These are phyloP conservation scores for Silurus meridionalis DNA, from an alignment of 2,113 vertebrate genomes.

Conservation along the genomic window DNA sequence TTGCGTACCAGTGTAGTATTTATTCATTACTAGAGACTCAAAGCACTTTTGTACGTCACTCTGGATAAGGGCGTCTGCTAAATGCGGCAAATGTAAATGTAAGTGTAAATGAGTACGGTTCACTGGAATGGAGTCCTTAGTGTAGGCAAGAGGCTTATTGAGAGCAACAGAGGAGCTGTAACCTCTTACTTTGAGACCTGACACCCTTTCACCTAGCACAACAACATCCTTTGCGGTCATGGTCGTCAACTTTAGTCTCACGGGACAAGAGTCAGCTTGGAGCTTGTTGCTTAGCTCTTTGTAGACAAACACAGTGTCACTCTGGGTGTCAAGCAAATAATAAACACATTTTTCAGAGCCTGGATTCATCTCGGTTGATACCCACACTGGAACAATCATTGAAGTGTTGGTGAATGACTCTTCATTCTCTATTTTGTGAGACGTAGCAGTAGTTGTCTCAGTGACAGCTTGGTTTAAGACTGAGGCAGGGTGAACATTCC, in stretches of 20 bases:
- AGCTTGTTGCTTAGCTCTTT: no score
- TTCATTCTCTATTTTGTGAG: no score
- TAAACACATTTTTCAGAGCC: slow-evolving; percentile 14
- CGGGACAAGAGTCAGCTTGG: no score
- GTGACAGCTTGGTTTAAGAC: background rate
- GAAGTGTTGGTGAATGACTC: background rate
- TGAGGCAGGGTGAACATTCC: background rate
- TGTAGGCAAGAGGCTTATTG: background rate
- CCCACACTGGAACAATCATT: slow-evolving; percentile 42
- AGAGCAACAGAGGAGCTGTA: background rate
- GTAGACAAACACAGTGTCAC: background rate
- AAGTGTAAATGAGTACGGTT: no score
- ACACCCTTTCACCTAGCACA: background rate
- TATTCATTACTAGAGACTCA: no score
- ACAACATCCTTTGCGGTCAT: background rate
- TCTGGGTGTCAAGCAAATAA: slow-evolving; percentile 40
- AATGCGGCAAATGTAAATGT: no score
- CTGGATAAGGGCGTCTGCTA: no score
- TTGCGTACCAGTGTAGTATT: no score
- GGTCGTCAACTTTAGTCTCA: background rate
- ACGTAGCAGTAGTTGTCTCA: background rate
- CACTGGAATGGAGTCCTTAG: no score
- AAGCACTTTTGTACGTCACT: no score
- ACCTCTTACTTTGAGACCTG: slow-evolving; percentile 20
- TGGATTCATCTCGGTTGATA: background rate